Conservation (phyloP, 2,888 invertebrate species). For the Polydrusus tereticollis region DNA sequence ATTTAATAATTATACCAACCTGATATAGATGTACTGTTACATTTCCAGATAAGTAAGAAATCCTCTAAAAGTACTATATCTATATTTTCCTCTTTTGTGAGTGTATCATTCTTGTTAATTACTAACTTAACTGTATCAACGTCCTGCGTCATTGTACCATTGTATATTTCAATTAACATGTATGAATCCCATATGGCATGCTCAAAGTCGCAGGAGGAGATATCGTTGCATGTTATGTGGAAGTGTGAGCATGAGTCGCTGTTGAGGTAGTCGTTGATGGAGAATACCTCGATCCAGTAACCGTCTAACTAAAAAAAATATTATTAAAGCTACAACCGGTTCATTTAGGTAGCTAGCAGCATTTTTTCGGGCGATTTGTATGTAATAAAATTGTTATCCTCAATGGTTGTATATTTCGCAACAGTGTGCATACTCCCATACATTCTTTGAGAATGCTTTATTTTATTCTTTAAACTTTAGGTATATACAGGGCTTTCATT, state of each 20-base stretch:
- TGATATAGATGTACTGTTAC: slow-evolving; percentile 12
- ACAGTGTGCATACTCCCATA: too few relatives aligned
- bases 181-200: slow-evolving; percentile 36
- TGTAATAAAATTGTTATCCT: too few relatives aligned
- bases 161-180: slow-evolving; percentile 1
- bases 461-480: too few relatives aligned
- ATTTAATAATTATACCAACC: slow-evolving; percentile 3
- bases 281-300: slow-evolving; percentile 40
- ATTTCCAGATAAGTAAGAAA: slow-evolving; percentile 39
- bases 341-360: too few relatives aligned
- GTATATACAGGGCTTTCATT: too few relatives aligned
- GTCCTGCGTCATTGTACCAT: slow-evolving; percentile 26
- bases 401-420: too few relatives aligned
- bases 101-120: not conserved
- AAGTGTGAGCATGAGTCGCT: slow-evolving; percentile 33
- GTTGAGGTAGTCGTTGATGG: slow-evolving; percentile 15
- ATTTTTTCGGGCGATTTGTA: too few relatives aligned
- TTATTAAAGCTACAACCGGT: too few relatives aligned
- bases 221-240: slow-evolving; percentile 24
- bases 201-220: slow-evolving; percentile 9
- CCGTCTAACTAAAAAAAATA: slow-evolving; percentile 35
- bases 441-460: too few relatives aligned
- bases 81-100: not conserved
- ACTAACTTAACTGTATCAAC: slow-evolving; percentile 2
- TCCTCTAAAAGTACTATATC: slow-evolving; percentile 25